phyloP scores from a whole-genome alignment of 2,113 vertebrate genomes.

The Sporophila hypoxantha region DNA sequence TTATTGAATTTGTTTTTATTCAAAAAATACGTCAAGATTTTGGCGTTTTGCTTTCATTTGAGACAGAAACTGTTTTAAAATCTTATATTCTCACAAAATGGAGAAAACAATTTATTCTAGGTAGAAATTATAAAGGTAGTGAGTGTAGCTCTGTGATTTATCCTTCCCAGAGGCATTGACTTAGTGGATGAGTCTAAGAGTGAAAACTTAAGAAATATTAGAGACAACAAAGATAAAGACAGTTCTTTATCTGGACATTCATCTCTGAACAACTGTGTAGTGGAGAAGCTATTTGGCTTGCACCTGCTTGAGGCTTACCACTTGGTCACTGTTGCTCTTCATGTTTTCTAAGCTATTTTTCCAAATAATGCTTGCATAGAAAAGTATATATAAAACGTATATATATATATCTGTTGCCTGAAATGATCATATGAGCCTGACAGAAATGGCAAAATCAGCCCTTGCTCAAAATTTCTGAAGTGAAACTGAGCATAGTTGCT shows the following conservation, averaged over 20 bases:
- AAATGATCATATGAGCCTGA: neutral
- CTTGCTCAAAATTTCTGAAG: neutral
- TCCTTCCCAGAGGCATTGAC: slow-evolving; percentile 5
- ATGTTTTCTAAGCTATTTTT: neutral
- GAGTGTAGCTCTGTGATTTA: neutral
- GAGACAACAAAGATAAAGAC: neutral
- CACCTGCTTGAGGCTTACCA: neutral
- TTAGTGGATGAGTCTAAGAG: neutral
- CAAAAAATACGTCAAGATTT: neutral
- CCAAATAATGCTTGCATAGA: neutral
- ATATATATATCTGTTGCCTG: neutral
- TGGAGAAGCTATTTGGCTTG: neutral
- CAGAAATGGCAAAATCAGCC: neutral
- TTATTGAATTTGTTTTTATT: neutral
- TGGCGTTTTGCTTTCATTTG: neutral
- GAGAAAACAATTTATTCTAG: neutral
- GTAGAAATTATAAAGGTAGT: neutral
- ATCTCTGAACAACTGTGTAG: neutral
- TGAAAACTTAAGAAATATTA: neutral
- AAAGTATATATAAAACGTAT: neutral
- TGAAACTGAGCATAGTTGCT: neutral
- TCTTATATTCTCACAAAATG: neutral
- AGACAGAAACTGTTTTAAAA: neutral
- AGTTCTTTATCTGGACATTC: neutral
- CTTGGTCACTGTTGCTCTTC: neutral